Evolutionary conservation across 2,113 vertebrate species (phyloP), one percentile per base, ranked within the genome.

Genomic region (Neoarius graeffei): DNA sequence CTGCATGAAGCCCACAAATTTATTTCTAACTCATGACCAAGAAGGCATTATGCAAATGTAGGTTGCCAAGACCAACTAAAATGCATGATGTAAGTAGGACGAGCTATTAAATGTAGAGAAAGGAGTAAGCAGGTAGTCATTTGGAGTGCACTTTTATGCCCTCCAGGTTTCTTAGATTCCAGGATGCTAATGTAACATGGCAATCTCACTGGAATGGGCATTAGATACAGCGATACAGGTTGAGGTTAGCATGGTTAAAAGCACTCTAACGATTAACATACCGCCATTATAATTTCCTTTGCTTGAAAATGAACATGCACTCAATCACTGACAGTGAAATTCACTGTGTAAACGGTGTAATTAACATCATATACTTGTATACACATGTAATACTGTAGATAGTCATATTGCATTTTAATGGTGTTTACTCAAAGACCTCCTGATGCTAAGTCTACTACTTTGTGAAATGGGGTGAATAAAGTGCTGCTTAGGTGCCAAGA

Each of bases 221-320:
- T 30, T 74, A 82, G 79, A 35, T 59, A 81, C 88, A 88, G 83
- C 86, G 85, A 62, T 59, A 19, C 30, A 80, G 54, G 79, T 50
- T 89, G 89, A 91, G 23, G 14, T 91, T 89, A 83, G 60, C 64
- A 80, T 62, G 87, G 88, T 87, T 92, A 84, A 90, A 90, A 86
- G 91, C 23, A 54, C 30, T 67, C 25, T 56, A 59, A 27, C 89
- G 90, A 91, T 91, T 92, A 88, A 62, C 90, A 93, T 52, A 86
- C 91, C 88, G 91, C 87, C 91, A 91, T 67, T 67, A 67, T 84
- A 50, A 82, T 92, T 92, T 92, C 90, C n/a, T 92, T 62, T 54
- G n/a, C 81, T 85, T 92, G 90, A 90, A 92, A 91, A 87, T 87
- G 27, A 54, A 59, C 85, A 85, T 92, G 92, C 90, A 92, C 94